Conservation (phyloP, 2,797 vertebrate species). For the Periophthalmus magnuspinnatus region DNA sequence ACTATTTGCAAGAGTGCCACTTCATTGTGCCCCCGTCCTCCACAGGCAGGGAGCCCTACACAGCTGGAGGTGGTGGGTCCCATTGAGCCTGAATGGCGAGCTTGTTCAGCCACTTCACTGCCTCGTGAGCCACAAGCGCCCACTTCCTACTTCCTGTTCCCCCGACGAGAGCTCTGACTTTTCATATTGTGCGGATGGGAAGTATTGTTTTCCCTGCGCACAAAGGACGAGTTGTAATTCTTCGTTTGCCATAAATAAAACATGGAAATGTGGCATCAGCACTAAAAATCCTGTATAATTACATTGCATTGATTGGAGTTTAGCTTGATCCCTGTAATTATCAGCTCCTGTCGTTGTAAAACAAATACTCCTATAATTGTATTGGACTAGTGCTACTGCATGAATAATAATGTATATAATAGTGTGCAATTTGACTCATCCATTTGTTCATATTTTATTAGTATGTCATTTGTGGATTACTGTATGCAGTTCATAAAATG, state of each 20-base stretch:
- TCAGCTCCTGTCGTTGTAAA: constrained; percentile 15
- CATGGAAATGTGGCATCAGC: background rate
- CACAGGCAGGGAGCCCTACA: constrained; percentile 50
- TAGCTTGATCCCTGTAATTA: constrained; percentile 7
- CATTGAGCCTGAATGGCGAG: constrained; percentile 66
- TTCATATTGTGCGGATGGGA: constrained; percentile 33
- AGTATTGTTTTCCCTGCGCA: constrained; percentile 15
- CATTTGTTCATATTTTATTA: background rate
- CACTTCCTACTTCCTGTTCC: constrained; percentile 68
- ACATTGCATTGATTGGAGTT: constrained; percentile 3
- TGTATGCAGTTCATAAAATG: background rate
- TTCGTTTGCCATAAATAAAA: constrained; percentile 24
- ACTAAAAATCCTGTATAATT: constrained; percentile 3
- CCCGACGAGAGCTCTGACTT: constrained; percentile 44
- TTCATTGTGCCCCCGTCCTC: constrained; percentile 65
- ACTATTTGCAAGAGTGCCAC: constrained; percentile 66
- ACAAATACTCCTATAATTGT: constrained; percentile 1
- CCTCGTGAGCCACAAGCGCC: constrained; percentile 59
- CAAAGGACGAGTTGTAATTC: constrained; percentile 26
- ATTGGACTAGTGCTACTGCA: constrained; percentile 7
- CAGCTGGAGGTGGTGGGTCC: constrained; percentile 71
- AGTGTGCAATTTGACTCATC: background rate
- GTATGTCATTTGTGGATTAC: background rate
- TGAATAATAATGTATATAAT: background rate
- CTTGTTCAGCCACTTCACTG: constrained; percentile 69